Percentiles rank a stretch among this genome's conserved stretches.
These are phyloP conservation scores for Tympanoctomys barrerae DNA, from an alignment of 2,797 vertebrate genomes.

Conservation along the genomic window DNA sequence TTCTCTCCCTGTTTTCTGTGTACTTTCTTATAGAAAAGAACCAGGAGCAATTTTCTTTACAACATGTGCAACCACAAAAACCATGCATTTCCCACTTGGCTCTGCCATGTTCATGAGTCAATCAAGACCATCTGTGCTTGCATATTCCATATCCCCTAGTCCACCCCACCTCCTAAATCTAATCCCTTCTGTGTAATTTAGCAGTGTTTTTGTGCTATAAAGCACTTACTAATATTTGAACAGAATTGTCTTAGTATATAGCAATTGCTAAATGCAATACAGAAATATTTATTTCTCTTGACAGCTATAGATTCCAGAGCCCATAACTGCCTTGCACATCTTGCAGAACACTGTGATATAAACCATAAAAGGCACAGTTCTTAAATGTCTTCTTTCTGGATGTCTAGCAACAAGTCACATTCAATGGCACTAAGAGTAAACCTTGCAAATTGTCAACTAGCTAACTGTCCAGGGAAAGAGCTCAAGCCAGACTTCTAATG, in stretches of 20 bases:
- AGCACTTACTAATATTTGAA: constrained; percentile 81
- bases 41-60: constrained; percentile 78
- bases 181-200: constrained; percentile 80
- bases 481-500: background rate
- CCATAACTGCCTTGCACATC: constrained; percentile 61
- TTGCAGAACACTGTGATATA: constrained; percentile 50
- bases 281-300: constrained; percentile 77
- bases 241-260: constrained; percentile 74
- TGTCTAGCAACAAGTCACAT: constrained; percentile 58
- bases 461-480: constrained; percentile 66
- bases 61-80: constrained; percentile 76
- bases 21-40: constrained; percentile 74
- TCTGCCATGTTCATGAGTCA: constrained; percentile 63
- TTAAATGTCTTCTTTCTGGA: constrained; percentile 71
- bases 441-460: constrained; percentile 62
- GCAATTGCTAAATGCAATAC: constrained; percentile 82
- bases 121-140: constrained; percentile 79
- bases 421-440: constrained; percentile 55
- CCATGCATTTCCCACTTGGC: constrained; percentile 71
- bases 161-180: constrained; percentile 66
- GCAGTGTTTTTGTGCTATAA: constrained; percentile 73
- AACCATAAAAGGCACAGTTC: constrained; percentile 64
- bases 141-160: constrained; percentile 70
- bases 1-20: constrained; percentile 24
- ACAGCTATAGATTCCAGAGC: constrained; percentile 62